Evolutionary conservation across 2,888 invertebrate genomes (phyloP).

Genomic region (Apotomis turbidana): DNA sequence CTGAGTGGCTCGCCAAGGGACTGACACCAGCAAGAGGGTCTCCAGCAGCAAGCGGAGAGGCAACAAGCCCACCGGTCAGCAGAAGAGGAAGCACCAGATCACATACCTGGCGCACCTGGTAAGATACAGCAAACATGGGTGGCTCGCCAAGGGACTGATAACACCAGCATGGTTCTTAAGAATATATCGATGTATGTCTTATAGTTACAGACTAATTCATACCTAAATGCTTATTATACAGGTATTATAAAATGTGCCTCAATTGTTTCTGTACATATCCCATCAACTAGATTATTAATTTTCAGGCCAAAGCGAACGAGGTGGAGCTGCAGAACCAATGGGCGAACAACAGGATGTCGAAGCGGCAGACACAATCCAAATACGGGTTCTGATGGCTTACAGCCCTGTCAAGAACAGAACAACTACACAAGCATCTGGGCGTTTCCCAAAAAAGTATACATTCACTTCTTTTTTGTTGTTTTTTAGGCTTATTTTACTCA

Average conservation of each 20-base stretch:
- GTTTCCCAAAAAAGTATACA: too few relatives aligned
- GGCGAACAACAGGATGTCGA: constrained; percentile 93
- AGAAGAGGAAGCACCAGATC: constrained; percentile 96
- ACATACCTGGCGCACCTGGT: constrained; percentile 92
- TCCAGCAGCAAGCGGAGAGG: constrained; percentile 77
- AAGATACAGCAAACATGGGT: not conserved
- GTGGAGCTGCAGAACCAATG: constrained; percentile 96
- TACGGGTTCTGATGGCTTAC: constrained; percentile 91
- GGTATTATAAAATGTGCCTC: too few relatives aligned
- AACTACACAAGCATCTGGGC: too few relatives aligned
- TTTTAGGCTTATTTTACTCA: too few relatives aligned
- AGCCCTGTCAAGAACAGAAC: not conserved
- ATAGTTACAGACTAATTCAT: too few relatives aligned
- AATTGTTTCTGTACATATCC: too few relatives aligned
- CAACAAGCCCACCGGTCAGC: constrained; percentile 86
- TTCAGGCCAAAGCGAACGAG: constrained; percentile 97
- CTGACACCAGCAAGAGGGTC: constrained; percentile 74
- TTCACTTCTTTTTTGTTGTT: too few relatives aligned
- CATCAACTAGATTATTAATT: constrained; percentile 49
- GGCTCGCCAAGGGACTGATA: not conserved
- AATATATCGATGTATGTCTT: too few relatives aligned
- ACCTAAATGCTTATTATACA: too few relatives aligned
- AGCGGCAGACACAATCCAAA: constrained; percentile 96
- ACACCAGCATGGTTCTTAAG: too few relatives aligned
- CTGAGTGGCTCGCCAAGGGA: constrained; percentile 91